These are phyloP conservation scores for Sprattus sprattus DNA, from an alignment of 2,113 vertebrate genomes.

Conservation along the genomic window DNA sequence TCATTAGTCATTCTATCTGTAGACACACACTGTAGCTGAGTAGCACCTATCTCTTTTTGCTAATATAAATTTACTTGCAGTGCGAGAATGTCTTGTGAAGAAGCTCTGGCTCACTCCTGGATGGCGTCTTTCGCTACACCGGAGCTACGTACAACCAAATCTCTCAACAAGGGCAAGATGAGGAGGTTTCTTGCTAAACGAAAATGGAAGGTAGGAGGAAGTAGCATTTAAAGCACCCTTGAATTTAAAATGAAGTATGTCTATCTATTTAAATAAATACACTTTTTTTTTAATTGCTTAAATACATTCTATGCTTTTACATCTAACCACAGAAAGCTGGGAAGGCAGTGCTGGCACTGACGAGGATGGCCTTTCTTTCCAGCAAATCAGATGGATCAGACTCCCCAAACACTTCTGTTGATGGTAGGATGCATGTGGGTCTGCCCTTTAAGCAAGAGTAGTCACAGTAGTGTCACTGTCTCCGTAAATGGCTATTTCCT, in stretches of 20 bases:
- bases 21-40: not conserved
- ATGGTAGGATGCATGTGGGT: conserved; percentile 56
- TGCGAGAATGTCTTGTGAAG: conserved; percentile 67
- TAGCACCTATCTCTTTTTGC: not conserved
- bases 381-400: conserved; percentile 56
- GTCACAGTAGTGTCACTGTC: too few relatives aligned
- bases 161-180: conserved; percentile 80
- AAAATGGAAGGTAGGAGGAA: conserved; percentile 79
- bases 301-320: conserved; percentile 28
- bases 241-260: too few relatives aligned
- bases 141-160: conserved; percentile 59
- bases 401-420: conserved; percentile 55
- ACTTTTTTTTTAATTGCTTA: too few relatives aligned
- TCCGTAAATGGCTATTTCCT: too few relatives aligned
- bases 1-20: not conserved
- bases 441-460: too few relatives aligned
- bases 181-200: conserved; percentile 73
- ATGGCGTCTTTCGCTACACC: conserved; percentile 66
- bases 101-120: conserved; percentile 80
- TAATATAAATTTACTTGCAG: conserved; percentile 50
- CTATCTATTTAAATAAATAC: too few relatives aligned
- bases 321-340: conserved; percentile 79
- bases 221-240: not conserved
- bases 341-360: conserved; percentile 82
- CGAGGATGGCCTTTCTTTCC: conserved; percentile 77